phyloP scores from a whole-genome alignment of 23 tunicate genomes.

The Halocynthia roretzi region DNA sequence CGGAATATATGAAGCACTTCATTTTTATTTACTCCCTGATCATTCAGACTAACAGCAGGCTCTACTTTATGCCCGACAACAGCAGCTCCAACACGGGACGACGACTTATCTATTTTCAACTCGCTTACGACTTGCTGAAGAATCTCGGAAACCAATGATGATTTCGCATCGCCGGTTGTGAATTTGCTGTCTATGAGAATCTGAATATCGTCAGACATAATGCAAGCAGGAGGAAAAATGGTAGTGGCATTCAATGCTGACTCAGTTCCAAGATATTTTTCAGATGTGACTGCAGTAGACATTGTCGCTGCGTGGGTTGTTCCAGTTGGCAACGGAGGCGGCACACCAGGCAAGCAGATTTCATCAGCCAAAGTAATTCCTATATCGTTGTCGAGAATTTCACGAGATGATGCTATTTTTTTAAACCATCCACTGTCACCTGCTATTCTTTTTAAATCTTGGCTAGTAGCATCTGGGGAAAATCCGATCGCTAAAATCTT shows the following conservation, averaged over 20 bases:
- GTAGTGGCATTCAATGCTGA: background rate
- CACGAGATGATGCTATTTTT: slow-evolving; percentile 22
- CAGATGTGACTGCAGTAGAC: background rate
- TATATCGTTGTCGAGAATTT: slow-evolving; percentile 22
- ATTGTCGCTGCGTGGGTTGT: slow-evolving; percentile 2
- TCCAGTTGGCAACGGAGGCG: background rate
- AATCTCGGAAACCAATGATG: background rate
- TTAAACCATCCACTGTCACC: slow-evolving; percentile 16
- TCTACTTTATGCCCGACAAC: background rate
- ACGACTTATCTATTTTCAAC: background rate
- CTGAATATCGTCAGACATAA: background rate
- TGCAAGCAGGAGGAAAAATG: background rate
- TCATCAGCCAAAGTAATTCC: slow-evolving; percentile 10
- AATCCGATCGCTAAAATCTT: slow-evolving; percentile 4
- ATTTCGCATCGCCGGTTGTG: background rate
- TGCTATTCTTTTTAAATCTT: slow-evolving; percentile 10
- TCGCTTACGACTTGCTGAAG: background rate
- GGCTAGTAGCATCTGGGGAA: background rate
- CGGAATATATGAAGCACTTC: background rate
- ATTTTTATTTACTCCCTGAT: slow-evolving; percentile 1
- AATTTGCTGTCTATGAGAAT: background rate
- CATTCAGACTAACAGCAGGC: background rate
- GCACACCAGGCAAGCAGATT: slow-evolving; percentile 18
- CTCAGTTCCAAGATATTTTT: background rate
- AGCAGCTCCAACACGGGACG: slow-evolving; percentile 4